Evolutionary conservation across 1,140 invertebrate genomes (phyloP).

Genomic region (Penaeus japonicus): DNA sequence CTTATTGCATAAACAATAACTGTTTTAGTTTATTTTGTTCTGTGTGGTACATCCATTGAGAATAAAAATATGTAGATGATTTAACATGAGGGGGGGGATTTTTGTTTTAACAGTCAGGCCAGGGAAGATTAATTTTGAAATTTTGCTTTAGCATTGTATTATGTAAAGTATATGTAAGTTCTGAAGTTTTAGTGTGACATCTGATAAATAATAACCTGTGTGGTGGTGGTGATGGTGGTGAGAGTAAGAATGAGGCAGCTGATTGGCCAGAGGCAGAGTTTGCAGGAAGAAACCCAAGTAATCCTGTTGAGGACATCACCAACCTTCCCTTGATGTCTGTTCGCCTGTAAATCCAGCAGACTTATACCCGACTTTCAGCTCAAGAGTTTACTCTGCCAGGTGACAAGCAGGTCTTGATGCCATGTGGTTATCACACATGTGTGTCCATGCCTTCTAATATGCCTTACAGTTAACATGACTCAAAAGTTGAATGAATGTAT

Average conservation of each 20-base stretch:
- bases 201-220: neutral
- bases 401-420: conserved; percentile 33
- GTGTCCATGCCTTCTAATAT: conserved; percentile 10
- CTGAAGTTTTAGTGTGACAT: no score
- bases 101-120: no score
- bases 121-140: no score
- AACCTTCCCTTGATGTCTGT: conserved; percentile 56
- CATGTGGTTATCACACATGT: conserved; percentile 46
- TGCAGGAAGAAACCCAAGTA: conserved; percentile 41
- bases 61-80: no score
- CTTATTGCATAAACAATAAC: no score
- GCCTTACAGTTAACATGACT: conserved; percentile 34
- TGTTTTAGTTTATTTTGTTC: no score
- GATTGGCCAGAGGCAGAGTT: conserved; percentile 16
- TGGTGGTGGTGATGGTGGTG: neutral
- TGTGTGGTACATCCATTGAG: no score
- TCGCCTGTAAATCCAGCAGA: conserved; percentile 52
- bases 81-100: no score
- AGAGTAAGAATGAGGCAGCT: neutral
- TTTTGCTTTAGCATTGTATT: no score
- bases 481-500: conserved; percentile 50
- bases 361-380: conserved; percentile 44
- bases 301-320: conserved; percentile 41
- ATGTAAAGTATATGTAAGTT: no score
- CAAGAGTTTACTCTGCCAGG: conserved; percentile 40